Conservation (phyloP, 2,113 vertebrate species). For the Phrynocephalus versicolor region DNA sequence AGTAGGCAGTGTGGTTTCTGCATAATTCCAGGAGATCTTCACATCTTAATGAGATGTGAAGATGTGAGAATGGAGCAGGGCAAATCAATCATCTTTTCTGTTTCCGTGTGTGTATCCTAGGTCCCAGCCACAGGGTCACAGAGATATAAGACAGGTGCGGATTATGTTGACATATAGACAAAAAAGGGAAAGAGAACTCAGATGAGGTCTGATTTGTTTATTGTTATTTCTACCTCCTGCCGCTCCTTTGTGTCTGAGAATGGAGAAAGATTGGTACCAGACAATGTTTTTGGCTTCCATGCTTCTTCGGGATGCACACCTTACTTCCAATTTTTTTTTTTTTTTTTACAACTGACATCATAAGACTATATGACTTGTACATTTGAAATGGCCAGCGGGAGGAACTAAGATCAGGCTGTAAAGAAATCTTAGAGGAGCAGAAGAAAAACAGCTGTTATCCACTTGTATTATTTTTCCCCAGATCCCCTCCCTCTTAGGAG, state of each 20-base stretch:
- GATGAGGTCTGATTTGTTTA: conserved; percentile 15
- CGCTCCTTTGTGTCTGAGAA: conserved; percentile 51
- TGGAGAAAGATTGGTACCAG: conserved; percentile 75
- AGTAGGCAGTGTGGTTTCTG: conserved; percentile 27
- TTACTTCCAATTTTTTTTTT: conserved; percentile 76
- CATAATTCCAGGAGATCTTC: conserved; percentile 52
- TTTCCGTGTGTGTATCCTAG: conserved; percentile 15
- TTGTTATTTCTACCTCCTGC: conserved; percentile 24
- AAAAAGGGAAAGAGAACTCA: conserved; percentile 42
- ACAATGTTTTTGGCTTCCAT: conserved; percentile 79
- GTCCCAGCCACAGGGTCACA: conserved; percentile 39
- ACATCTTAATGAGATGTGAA: conserved; percentile 60
- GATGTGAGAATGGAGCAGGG: conserved; percentile 38
- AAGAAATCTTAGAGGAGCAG: conserved; percentile 70
- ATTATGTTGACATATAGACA: conserved; percentile 26
- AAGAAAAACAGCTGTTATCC: conserved; percentile 78
- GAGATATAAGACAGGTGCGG: conserved; percentile 38
- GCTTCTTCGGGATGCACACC: conserved; percentile 75
- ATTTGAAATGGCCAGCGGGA: conserved; percentile 76
- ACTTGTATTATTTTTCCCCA: conserved; percentile 62
- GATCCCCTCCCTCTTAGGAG: conserved; percentile 58
- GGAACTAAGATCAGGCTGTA: conserved; percentile 66
- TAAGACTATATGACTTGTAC: conserved; percentile 71
- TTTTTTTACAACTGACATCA: conserved; percentile 80
- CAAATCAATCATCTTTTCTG: conserved; percentile 31